Evolutionary conservation across 2,797 vertebrate genomes (phyloP), one percentile per base, ranked within the genome.

Genomic region (Sebastiscus tertius): DNA sequence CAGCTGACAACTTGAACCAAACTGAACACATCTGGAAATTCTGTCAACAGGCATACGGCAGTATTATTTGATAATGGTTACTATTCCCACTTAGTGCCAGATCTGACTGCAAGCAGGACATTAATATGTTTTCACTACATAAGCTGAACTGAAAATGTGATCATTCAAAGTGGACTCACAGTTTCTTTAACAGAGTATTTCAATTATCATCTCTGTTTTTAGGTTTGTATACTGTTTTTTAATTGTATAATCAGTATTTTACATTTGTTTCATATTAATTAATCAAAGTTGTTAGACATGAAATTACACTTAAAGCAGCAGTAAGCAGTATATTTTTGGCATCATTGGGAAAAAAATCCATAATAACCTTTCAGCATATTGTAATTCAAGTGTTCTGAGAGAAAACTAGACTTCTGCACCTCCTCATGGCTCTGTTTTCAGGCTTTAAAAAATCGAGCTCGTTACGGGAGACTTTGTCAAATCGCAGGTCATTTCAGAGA

Each of bases 1-100:
- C 2, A 11, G 60, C 5, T 34, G 52, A 72, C 66, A 56, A 34
- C 29, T 56, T 56, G 29, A 87, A 36, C 24, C 59, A 74, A 84
- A 29, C 42, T 18, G 14, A 78, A 59, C 18, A 75, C 8, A 64
- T 31, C 20, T 36, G 58, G 56, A 72, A 31, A 16, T 26, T 20
- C 34, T 5, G 70, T 62, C 16, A 6, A 46, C 16, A 76, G 11
- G 14, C 60, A 54, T 26, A 18, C 42, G 22, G 2, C 1, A 58
- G 58, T 31, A 49, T 31, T 73, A 0, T 36, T 69, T 4, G 39
- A 60, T 36, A 49, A 59, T 6, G 9, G 1, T 36, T 27, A 33
- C 0, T 14, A 1, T 59, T 76, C 33, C 24, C 24, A 1, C 29
- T 66, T 36, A 26, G 16, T 26, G 12, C 6, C 20, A 64, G 12